A percentile compares a stretch with the other conserved stretches of the same genome.
phyloP scores from a whole-genome alignment of 2,113 vertebrate species.

The Strix uralensis region DNA sequence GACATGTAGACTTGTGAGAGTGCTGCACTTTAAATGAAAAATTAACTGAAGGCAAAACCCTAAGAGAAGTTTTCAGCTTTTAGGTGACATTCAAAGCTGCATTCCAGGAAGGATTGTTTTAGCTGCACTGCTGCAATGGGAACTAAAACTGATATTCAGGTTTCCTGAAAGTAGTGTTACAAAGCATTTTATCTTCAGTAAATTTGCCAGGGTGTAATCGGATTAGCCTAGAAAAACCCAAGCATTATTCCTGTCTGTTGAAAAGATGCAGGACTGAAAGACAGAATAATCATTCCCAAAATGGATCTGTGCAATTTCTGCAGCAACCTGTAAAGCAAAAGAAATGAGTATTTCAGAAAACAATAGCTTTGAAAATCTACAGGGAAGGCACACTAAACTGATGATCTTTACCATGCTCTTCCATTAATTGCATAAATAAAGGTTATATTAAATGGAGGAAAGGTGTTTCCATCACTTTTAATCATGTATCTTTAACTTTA shows the following conservation, averaged over 20 bases:
- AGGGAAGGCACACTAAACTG: not conserved
- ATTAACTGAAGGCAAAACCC: conserved; percentile 8
- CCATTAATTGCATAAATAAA: not conserved
- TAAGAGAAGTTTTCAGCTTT: conserved; percentile 1
- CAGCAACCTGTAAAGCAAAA: not conserved
- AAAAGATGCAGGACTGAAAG: not conserved
- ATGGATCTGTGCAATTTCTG: not conserved
- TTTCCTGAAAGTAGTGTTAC: not conserved
- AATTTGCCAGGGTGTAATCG: not conserved
- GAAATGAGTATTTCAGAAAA: not conserved
- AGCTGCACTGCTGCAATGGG: not conserved
- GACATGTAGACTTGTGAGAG: not conserved
- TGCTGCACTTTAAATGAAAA: conserved; percentile 32
- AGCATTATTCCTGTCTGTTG: not conserved
- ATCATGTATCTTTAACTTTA: not conserved
- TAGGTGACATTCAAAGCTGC: not conserved
- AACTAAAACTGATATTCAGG: not conserved
- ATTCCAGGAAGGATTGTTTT: not conserved
- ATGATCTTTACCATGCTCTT: not conserved
- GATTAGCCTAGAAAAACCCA: not conserved
- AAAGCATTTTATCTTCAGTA: not conserved
- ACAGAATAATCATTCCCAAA: not conserved
- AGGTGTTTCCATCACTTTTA: not conserved
- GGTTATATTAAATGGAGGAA: not conserved
- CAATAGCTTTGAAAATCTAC: not conserved